phyloP scores from a whole-genome alignment of 2,888 invertebrate genomes.

The Thereva nobilitata region DNA sequence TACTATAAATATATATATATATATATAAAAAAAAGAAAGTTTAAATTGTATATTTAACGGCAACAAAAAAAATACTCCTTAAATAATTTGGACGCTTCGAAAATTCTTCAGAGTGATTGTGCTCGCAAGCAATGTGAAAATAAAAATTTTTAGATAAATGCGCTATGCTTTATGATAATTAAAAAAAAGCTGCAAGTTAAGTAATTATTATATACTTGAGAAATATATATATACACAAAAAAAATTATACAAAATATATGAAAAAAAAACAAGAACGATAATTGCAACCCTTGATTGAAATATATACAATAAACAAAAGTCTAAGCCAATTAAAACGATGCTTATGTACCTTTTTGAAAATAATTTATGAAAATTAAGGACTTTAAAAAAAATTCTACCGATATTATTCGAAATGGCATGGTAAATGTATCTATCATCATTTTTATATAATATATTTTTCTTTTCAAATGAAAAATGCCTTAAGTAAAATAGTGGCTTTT shows the following conservation, averaged over 20 bases:
- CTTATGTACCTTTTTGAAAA: slow-evolving; percentile 42
- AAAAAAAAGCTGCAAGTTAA: slow-evolving; percentile 30
- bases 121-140: slow-evolving; percentile 33
- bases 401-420: slow-evolving; percentile 3
- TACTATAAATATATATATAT: not conserved
- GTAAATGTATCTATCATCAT: slow-evolving; percentile 1
- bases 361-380: slow-evolving; percentile 11
- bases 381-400: not conserved
- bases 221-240: slow-evolving; percentile 31
- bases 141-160: slow-evolving; percentile 18
- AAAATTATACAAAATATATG: slow-evolving; percentile 33
- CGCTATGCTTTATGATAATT: slow-evolving; percentile 39
- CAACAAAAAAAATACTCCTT: slow-evolving; percentile 12
- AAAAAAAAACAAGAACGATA: slow-evolving; percentile 22
- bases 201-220: slow-evolving; percentile 29
- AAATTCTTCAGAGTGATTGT: slow-evolving; percentile 17
- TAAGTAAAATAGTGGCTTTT: not conserved
- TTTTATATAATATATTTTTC: not conserved
- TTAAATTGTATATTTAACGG: slow-evolving; percentile 16
- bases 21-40: slow-evolving; percentile 3
- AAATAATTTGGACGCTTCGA: slow-evolving; percentile 32
- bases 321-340: slow-evolving; percentile 41
- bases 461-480: not conserved
- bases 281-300: slow-evolving; percentile 20
- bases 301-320: slow-evolving; percentile 34